Conservation (phyloP, 1,140 invertebrate genomes). For the Berghia stephanieae region DNA sequence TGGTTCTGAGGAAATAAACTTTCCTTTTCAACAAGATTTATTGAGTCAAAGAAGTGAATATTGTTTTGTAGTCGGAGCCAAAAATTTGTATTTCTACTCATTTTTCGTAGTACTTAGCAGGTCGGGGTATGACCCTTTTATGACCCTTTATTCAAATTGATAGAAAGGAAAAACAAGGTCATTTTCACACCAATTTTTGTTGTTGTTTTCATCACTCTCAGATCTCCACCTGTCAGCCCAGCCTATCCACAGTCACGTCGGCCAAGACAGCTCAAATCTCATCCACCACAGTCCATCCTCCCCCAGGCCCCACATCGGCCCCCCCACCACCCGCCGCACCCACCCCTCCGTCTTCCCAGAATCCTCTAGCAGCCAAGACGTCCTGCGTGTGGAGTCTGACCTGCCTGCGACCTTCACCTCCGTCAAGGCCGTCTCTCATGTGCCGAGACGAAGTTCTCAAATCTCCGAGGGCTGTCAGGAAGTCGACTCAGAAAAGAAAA, state of each 20-base stretch:
- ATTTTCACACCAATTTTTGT: background rate
- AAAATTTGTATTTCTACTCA: background rate
- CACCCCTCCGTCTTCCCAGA: slow-evolving; percentile 37
- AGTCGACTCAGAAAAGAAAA: slow-evolving; percentile 56
- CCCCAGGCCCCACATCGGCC: slow-evolving; percentile 41
- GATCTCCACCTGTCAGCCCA: slow-evolving; percentile 61
- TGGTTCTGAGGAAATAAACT: too few relatives aligned
- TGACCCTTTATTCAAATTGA: too few relatives aligned
- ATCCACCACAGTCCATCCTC: slow-evolving; percentile 41
- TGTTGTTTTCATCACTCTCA: slow-evolving; percentile 26
- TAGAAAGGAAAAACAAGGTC: too few relatives aligned
- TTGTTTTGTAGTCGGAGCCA: too few relatives aligned
- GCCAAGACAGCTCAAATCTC: slow-evolving; percentile 60
- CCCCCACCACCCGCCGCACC: slow-evolving; percentile 43
- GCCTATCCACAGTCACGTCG: slow-evolving; percentile 55
- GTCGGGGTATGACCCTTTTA: too few relatives aligned
- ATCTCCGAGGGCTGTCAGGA: slow-evolving; percentile 57
- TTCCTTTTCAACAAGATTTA: too few relatives aligned
- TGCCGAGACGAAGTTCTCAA: slow-evolving; percentile 64
- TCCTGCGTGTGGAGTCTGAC: slow-evolving; percentile 76
- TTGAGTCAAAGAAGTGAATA: too few relatives aligned
- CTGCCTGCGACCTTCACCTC: slow-evolving; percentile 81
- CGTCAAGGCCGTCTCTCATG: slow-evolving; percentile 77
- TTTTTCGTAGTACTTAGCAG: too few relatives aligned
- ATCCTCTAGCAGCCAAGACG: slow-evolving; percentile 41